These are phyloP conservation scores for Tapirus terrestris DNA, from an alignment of 2,113 vertebrate genomes.

Conservation along the genomic window DNA sequence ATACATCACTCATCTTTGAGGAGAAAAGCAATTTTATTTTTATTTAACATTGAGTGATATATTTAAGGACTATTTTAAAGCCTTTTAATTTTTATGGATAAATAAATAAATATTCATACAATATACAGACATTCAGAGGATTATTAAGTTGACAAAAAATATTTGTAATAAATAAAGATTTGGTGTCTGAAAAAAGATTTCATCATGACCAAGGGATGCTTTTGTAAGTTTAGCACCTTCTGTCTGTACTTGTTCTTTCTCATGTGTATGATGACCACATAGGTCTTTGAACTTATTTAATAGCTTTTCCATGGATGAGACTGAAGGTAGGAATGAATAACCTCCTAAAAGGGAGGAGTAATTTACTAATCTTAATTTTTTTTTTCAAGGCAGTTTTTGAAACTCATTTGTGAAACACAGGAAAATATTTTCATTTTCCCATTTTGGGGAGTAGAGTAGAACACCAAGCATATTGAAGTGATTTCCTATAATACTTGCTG, in stretches of 20 bases:
- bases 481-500: neutral
- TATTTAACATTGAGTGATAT: neutral
- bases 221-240: neutral
- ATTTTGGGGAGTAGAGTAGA: neutral
- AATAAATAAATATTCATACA: neutral
- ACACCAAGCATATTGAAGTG: neutral
- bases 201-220: neutral
- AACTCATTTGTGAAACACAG: neutral
- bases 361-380: neutral
- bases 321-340: neutral
- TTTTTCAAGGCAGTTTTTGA: constrained; percentile 4
- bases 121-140: neutral
- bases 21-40: neutral
- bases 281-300: neutral
- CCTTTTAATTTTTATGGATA: neutral
- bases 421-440: neutral
- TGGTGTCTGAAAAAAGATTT: neutral
- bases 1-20: neutral
- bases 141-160: neutral
- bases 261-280: neutral
- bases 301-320: neutral
- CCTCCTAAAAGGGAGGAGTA: neutral
- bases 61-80: neutral
- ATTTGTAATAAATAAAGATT: neutral
- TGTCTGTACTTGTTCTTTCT: neutral